Conservation (phyloP, 2,888 invertebrate species). For the Carpatolechia fugitivella region DNA sequence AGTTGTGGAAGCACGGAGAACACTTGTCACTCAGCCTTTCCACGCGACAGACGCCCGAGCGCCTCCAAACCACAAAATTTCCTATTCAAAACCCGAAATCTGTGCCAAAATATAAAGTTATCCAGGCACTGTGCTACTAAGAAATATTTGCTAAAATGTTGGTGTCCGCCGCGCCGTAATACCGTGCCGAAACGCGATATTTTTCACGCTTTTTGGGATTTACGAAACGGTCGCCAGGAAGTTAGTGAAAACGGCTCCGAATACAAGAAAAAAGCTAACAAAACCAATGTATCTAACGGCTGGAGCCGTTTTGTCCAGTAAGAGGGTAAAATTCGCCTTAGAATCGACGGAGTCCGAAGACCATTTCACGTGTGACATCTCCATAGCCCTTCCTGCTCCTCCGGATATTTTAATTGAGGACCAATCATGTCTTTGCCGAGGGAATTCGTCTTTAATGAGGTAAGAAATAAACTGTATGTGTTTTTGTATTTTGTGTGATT, state of each 20-base stretch:
- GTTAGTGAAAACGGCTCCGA: constrained; percentile 58
- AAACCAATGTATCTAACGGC: constrained; percentile 69
- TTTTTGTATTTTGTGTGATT: no score
- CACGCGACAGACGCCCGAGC: not conserved
- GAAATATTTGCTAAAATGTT: no score
- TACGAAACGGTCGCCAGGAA: constrained; percentile 31
- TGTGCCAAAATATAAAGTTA: no score
- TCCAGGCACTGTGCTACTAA: no score
- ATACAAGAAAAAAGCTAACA: constrained; percentile 33
- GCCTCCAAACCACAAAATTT: not conserved
- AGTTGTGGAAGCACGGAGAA: not conserved
- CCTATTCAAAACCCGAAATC: no score
- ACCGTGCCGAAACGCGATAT: constrained; percentile 18
- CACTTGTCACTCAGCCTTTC: not conserved
- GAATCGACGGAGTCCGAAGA: constrained; percentile 70
- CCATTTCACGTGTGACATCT: constrained; percentile 47
- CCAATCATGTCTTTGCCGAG: constrained; percentile 78
- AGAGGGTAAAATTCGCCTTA: constrained; percentile 41
- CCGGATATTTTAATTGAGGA: constrained; percentile 40
- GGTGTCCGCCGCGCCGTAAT: not conserved
- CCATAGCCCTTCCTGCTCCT: constrained; percentile 59
- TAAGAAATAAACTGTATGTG: constrained; percentile 38
- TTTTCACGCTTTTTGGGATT: constrained; percentile 26
- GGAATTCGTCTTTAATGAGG: constrained; percentile 80
- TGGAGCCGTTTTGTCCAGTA: constrained; percentile 44